These are phyloP conservation scores for Pholis gunnellus DNA, from an alignment of 2,113 vertebrate genomes.

Conservation along the genomic window DNA sequence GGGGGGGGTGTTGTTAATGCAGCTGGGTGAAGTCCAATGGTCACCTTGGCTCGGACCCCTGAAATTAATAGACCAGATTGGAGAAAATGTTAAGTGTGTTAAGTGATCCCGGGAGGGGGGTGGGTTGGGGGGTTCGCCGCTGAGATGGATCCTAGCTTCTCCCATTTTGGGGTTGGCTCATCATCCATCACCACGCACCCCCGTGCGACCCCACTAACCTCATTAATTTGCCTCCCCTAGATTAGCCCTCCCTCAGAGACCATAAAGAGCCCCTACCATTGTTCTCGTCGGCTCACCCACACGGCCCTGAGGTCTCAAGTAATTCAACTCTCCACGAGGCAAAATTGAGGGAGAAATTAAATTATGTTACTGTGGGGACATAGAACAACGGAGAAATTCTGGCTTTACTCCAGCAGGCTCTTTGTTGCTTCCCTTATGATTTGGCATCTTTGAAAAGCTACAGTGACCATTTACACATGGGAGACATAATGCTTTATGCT, in stretches of 20 bases:
- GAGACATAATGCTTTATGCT: slow-evolving; percentile 32
- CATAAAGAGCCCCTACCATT: slow-evolving; percentile 65
- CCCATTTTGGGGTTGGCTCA: slow-evolving; percentile 70
- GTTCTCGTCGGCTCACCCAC: slow-evolving; percentile 62
- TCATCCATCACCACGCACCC: slow-evolving; percentile 72
- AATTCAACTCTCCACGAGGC: slow-evolving; percentile 60
- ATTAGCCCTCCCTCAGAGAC: slow-evolving; percentile 75
- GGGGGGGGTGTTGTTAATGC: slow-evolving; percentile 41
- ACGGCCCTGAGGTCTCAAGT: slow-evolving; percentile 48
- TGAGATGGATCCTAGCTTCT: slow-evolving; percentile 47
- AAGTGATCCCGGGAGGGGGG: slow-evolving; percentile 62
- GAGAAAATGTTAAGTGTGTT: slow-evolving; percentile 77
- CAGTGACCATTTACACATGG: slow-evolving; percentile 40
- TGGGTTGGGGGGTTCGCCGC: slow-evolving; percentile 38
- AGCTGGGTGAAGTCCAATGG: slow-evolving; percentile 56
- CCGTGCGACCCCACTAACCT: slow-evolving; percentile 68
- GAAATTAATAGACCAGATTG: slow-evolving; percentile 66
- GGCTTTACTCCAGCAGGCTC: slow-evolving; percentile 34
- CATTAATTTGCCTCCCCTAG: slow-evolving; percentile 79
- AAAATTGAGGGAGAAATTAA: slow-evolving; percentile 65
- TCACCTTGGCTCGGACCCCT: slow-evolving; percentile 64
- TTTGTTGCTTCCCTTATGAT: slow-evolving; percentile 45
- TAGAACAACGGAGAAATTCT: slow-evolving; percentile 49
- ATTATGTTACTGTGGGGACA: slow-evolving; percentile 68
- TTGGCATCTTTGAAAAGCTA: slow-evolving; percentile 32